Evolutionary conservation across 2,888 invertebrate genomes (phyloP).

Genomic region (Ephialtes manifestator): DNA sequence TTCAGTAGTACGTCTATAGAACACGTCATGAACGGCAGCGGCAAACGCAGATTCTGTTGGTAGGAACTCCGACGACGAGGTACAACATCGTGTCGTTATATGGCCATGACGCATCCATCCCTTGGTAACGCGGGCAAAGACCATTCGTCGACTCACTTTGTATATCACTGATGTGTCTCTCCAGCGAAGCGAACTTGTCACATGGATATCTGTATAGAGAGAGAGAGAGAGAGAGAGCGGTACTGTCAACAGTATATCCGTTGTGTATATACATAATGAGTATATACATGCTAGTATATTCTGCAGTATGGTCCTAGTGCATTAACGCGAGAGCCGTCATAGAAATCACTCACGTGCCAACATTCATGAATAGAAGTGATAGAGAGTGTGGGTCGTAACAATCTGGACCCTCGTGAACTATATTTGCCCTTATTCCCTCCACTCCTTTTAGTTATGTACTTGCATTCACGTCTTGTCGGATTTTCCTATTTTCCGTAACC

Average conservation of each 20-base stretch:
- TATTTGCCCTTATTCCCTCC: slow-evolving; percentile 1
- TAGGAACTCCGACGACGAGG: background rate
- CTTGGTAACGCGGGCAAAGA: background rate
- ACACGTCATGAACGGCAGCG: slow-evolving; percentile 1
- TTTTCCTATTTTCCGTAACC: background rate
- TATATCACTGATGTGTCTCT: slow-evolving; percentile 8
- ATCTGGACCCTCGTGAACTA: background rate
- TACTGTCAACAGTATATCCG: slow-evolving; percentile 4
- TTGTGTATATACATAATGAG: background rate
- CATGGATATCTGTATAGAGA: background rate
- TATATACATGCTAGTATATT: background rate
- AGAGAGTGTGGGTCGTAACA: background rate
- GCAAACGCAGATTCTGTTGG: background rate
- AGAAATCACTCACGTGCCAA: slow-evolving; percentile 19
- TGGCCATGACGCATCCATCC: slow-evolving; percentile 5
- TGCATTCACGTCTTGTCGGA: background rate
- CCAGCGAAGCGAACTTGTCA: slow-evolving; percentile 2
- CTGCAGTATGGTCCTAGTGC: slow-evolving; percentile 1
- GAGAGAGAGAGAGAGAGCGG: too few relatives aligned
- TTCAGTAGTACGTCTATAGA: slow-evolving; percentile 26
- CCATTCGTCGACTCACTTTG: slow-evolving; percentile 22
- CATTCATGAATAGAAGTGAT: background rate
- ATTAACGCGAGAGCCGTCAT: slow-evolving; percentile 1
- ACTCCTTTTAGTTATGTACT: background rate
- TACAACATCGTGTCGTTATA: background rate